Conservation (phyloP, 2,113 vertebrate genomes). For the Danionella cerebrum region DNA sequence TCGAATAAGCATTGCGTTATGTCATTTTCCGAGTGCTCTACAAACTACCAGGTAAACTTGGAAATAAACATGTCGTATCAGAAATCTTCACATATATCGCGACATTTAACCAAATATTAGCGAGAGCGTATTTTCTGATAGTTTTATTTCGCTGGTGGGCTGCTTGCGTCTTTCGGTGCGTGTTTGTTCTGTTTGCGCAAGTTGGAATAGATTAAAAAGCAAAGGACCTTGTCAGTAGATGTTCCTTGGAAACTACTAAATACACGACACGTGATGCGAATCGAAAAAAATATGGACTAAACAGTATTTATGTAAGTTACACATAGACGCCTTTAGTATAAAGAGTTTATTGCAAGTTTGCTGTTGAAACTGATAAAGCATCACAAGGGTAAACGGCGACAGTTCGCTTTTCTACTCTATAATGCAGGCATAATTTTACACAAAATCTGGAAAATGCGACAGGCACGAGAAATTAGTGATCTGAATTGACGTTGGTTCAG, state of each 20-base stretch:
- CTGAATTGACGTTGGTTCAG: conserved; percentile 34
- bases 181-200: not conserved
- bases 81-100: not conserved
- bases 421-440: not conserved
- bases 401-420: conserved; percentile 7
- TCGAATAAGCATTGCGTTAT: conserved; percentile 10
- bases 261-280: not conserved
- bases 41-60: conserved; percentile 43
- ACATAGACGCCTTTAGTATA: not conserved
- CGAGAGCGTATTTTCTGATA: not conserved
- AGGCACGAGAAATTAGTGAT: conserved; percentile 35
- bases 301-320: not conserved
- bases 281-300: not conserved
- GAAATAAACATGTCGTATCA: conserved; percentile 23
- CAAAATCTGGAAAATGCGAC: conserved; percentile 48
- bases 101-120: not conserved
- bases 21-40: conserved; percentile 29
- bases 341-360: conserved; percentile 30
- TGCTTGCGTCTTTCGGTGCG: not conserved
- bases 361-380: conserved; percentile 18
- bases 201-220: conserved; percentile 16
- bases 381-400: not conserved
- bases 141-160: not conserved
- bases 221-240: not conserved
- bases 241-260: not conserved